Evolutionary conservation across 2,888 invertebrate genomes (phyloP).

Genomic region (Thumatha senex): DNA sequence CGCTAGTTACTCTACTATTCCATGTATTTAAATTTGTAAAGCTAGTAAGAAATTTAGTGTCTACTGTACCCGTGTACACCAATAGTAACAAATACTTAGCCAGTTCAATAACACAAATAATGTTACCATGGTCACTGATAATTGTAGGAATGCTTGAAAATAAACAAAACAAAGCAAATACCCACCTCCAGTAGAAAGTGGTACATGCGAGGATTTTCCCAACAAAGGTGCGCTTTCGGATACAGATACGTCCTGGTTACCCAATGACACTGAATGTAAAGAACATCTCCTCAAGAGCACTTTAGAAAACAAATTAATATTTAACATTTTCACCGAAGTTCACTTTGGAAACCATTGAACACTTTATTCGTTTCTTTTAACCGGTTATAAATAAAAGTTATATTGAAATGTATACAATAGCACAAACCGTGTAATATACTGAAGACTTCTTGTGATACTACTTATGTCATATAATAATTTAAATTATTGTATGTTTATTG

Average conservation of each 20-base stretch:
- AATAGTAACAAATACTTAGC: too few relatives aligned
- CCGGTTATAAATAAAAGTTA: not conserved
- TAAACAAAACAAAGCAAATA: slow-evolving; percentile 34
- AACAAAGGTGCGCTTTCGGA: slow-evolving; percentile 67
- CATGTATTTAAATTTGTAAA: too few relatives aligned
- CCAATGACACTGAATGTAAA: slow-evolving; percentile 42
- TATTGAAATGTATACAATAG: slow-evolving; percentile 3
- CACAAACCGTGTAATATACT: slow-evolving; percentile 23
- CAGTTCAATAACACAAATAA: not conserved
- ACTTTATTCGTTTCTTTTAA: too few relatives aligned
- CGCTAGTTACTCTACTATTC: too few relatives aligned
- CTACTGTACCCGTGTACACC: too few relatives aligned
- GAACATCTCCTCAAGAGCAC: slow-evolving; percentile 39
- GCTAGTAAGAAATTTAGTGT: too few relatives aligned
- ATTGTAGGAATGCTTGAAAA: slow-evolving; percentile 27
- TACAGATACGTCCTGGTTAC: slow-evolving; percentile 42
- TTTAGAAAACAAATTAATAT: slow-evolving; percentile 49
- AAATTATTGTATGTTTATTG: slow-evolving; percentile 37
- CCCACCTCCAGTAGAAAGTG: slow-evolving; percentile 35
- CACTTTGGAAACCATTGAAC: slow-evolving; percentile 5
- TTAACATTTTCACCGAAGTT: slow-evolving; percentile 23
- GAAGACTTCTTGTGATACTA: slow-evolving; percentile 22
- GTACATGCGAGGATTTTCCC: slow-evolving; percentile 32
- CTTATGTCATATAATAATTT: slow-evolving; percentile 39
- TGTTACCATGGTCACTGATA: slow-evolving; percentile 16